Evolutionary conservation across 2,888 invertebrate species (phyloP).

Genomic region (Hydrotaea cyrtoneurina): DNA sequence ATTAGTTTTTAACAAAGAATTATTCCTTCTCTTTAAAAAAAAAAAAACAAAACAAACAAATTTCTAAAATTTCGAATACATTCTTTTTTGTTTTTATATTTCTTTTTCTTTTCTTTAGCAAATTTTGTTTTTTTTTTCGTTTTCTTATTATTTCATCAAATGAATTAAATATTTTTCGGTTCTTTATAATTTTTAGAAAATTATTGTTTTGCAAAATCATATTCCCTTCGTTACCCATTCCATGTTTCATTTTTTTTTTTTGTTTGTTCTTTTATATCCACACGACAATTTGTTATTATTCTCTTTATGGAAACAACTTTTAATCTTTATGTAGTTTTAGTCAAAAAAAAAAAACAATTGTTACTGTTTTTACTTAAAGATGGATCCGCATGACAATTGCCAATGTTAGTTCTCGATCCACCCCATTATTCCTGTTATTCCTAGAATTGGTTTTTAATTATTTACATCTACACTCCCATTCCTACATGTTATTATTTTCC

Average conservation of each 20-base stretch:
- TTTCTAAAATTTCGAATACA: constrained; percentile 53
- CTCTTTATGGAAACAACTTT: constrained; percentile 14
- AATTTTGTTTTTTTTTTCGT: not conserved
- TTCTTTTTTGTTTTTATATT: constrained; percentile 49
- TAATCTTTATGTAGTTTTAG: constrained; percentile 56
- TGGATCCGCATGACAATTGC: not conserved
- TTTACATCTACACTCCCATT: not conserved
- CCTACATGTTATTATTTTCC: constrained; percentile 16
- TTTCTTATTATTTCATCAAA: constrained; percentile 62
- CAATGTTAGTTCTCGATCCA: not conserved
- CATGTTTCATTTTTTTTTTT: constrained; percentile 20
- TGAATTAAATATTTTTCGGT: constrained; percentile 56
- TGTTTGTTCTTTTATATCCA: not conserved
- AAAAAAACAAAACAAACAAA: too few species aligned
- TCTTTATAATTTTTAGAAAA: constrained; percentile 37
- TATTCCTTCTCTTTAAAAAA: constrained; percentile 39
- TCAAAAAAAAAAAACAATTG: constrained; percentile 35
- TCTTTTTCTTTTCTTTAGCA: constrained; percentile 38
- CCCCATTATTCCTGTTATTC: constrained; percentile 48
- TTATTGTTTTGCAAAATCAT: constrained; percentile 41
- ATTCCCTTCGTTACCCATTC: constrained; percentile 49
- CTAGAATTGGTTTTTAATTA: constrained; percentile 23
- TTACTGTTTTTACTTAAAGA: constrained; percentile 47
- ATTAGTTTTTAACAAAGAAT: constrained; percentile 31
- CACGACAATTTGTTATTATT: constrained; percentile 41